Percentiles rank a stretch among this genome's conserved stretches.
Conservation (phyloP, 2,797 vertebrate genomes). For the Arremon aurantiirostris region DNA sequence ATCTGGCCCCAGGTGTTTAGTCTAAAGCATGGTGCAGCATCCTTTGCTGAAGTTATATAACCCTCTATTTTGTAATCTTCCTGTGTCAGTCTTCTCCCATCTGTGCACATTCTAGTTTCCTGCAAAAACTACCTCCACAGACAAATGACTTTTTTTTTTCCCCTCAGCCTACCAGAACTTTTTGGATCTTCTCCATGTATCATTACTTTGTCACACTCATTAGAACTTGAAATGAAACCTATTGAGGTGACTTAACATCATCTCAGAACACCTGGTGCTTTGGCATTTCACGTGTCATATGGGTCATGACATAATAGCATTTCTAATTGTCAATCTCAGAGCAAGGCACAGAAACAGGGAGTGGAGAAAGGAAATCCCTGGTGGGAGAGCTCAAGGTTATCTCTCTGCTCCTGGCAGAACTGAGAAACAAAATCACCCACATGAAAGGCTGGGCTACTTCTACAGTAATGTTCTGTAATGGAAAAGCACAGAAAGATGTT, state of each 20-base stretch:
- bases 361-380: neutral
- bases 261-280: conserved; percentile 33
- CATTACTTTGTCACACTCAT: conserved; percentile 56
- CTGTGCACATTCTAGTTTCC: neutral
- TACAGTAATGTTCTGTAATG: neutral
- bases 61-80: neutral
- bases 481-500: neutral
- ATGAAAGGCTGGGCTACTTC: conserved; percentile 1
- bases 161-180: neutral
- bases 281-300: conserved; percentile 39
- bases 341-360: neutral
- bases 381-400: conserved; percentile 24
- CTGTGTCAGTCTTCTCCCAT: neutral
- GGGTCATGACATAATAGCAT: conserved; percentile 45
- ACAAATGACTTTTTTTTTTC: neutral
- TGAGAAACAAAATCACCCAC: neutral
- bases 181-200: conserved; percentile 17
- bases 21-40: neutral
- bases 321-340: conserved; percentile 60
- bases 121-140: neutral
- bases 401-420: neutral
- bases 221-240: conserved; percentile 60
- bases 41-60: neutral
- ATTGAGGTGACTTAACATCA: conserved; percentile 51
- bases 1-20: neutral